Evolutionary conservation across 2,113 vertebrate genomes (phyloP), one percentile per base, ranked within the genome.

Genomic region (Otus sunia): DNA sequence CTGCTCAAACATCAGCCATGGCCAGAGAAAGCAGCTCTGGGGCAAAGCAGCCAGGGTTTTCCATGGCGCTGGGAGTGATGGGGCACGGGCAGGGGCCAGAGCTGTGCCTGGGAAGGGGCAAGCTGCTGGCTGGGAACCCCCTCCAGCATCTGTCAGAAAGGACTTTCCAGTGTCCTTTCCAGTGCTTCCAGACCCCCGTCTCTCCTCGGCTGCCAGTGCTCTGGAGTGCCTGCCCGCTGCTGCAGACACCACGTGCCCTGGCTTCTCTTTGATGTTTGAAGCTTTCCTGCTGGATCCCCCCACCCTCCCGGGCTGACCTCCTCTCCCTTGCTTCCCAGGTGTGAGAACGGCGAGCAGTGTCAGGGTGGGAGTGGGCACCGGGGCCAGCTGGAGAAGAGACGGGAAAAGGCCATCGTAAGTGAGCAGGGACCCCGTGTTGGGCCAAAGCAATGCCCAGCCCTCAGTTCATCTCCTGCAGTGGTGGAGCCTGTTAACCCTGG

Each of bases 391-490:
- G 99, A 98, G 96, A 98, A 98, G 97, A 98, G 97, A 97, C 98
- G 98, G 96, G 99, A 98, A 97, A 99, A 99, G 96, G 98, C 98
- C 97, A 98, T 98, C 32, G 98, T 98, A 98, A 99, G 98, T 99
- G 97, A 94, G 71, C 21, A 1, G 74, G 81, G 77, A 50, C 59
- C 68, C 25, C 2, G 1, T 1, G 1, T 41, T 43, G 77, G 78
- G 79, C 80, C 66, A 88, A 19, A 95, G 76, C 74, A 43, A 25
- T n/a, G 59, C 74, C 39, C 73, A 78, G 62, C 52, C 62, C 86
- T 82, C 23, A 4, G 67, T 80, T 89, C 73, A 29, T 32, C 45
- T 72, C 79, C 77, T 1, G 3, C 78, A 73, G 58, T 4, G 0
- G 21, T 22, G 32, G 63, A 85, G 82, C 73, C 36, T 32, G 22